phyloP scores from a whole-genome alignment of 37 sponge, comb jelly and placozoan genomes.

The Halisarca cf. caerulea region DNA sequence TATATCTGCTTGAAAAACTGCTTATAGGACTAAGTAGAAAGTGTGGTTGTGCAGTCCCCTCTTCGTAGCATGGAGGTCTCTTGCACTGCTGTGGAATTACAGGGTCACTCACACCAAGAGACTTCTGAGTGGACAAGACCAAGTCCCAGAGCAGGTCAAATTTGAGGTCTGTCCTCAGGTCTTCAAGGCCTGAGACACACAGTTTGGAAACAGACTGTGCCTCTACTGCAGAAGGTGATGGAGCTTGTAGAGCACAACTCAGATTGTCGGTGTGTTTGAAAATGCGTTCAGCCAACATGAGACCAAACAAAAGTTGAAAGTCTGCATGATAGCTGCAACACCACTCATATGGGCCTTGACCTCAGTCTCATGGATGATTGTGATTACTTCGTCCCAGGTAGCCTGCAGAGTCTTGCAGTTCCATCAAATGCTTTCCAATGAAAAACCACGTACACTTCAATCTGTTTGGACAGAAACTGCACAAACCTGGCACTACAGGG shows the following conservation, averaged over 20 bases:
- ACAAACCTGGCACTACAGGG: not conserved
- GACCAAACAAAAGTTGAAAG: slow-evolving; percentile 34
- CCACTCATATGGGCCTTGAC: slow-evolving; percentile 33
- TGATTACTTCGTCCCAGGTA: slow-evolving; percentile 22
- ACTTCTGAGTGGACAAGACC: not conserved
- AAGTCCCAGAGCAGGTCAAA: slow-evolving; percentile 36
- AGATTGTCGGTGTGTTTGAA: slow-evolving; percentile 53
- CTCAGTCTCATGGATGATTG: slow-evolving; percentile 8
- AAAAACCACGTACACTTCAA: slow-evolving; percentile 34
- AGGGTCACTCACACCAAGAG: slow-evolving; percentile 21
- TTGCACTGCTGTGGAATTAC: slow-evolving; percentile 5
- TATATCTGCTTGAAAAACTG: too few relatives aligned
- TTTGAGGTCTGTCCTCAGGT: not conserved
- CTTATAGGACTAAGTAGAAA: not conserved
- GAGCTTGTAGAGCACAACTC: slow-evolving; percentile 20
- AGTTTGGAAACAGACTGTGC: not conserved
- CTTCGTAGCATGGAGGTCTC: slow-evolving; percentile 23
- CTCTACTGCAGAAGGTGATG: slow-evolving; percentile 26
- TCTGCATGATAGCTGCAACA: slow-evolving; percentile 36
- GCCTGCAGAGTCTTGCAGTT: not conserved
- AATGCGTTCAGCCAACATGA: slow-evolving; percentile 25
- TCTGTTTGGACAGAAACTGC: not conserved
- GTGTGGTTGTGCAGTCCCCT: slow-evolving; percentile 5
- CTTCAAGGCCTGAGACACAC: not conserved
- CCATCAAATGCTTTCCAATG: slow-evolving; percentile 18